Conservation (phyloP, 2,888 invertebrate genomes). For the Ischnura elegans region DNA sequence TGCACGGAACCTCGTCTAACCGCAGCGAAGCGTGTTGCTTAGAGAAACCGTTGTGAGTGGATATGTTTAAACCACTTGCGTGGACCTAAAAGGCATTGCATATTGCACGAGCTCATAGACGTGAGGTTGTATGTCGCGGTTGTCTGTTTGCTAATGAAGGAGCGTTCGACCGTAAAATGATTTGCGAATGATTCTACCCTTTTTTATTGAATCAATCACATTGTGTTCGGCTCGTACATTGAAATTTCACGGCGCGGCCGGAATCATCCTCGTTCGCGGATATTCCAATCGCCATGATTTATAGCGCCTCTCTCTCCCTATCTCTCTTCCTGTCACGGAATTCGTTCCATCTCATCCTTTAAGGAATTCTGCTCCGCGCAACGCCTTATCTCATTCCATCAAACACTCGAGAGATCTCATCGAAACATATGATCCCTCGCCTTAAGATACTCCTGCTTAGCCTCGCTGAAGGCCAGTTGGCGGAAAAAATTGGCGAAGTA, state of each 20-base stretch:
- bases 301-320: not conserved
- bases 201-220: not conserved
- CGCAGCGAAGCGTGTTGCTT: too few species aligned
- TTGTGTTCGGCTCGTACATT: not conserved
- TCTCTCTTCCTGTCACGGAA: not conserved
- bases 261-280: not conserved
- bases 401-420: not conserved
- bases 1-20: too few species aligned
- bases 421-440: not conserved
- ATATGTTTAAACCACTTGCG: not conserved
- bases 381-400: not conserved
- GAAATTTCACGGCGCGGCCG: not conserved
- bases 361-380: not conserved
- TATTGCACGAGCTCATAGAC: not conserved
- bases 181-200: not conserved
- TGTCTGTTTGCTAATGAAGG: not conserved
- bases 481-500: too few species aligned
- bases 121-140: not conserved
- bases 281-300: not conserved
- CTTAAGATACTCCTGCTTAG: not conserved
- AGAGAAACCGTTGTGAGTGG: too few species aligned
- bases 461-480: too few species aligned
- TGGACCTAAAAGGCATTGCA: not conserved
- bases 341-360: constrained; percentile 25
- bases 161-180: not conserved